Evolutionary conservation across 2,113 vertebrate species (phyloP), one percentile per base, ranked within the genome.

Genomic region (Noctilio leporinus): DNA sequence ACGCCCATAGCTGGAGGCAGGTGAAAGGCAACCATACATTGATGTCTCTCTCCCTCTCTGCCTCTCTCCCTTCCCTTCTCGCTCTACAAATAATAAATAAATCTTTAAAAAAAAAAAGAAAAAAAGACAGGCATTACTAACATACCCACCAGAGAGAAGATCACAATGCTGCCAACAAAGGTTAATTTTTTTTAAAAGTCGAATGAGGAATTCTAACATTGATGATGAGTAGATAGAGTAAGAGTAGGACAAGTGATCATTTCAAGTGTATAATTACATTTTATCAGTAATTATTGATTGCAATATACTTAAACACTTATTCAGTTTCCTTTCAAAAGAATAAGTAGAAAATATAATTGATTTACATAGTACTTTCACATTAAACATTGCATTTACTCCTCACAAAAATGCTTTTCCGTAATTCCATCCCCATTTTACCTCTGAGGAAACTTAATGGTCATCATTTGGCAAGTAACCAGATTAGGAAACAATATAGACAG

Each of bases 221-320:
- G 65, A 84, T 77, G 59, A 59, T 19, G 49, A 59, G 8, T 19
- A 91, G 70, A 84, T 38, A 26, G 38, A 81, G n/a, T 76, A 55
- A 51, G 62, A 86, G 16, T 43, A 94, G 85, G 51, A 62, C 59
- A 89, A 95, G 80, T 86, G 40, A 92, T 94, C 51, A 84, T 72
- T 88, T 94, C 78, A 88, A 94, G 88, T 62, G 49, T 35, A 45
- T 47, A 57, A 59, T 75, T 89, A 75, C 15, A 45, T 93, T 96
- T 94, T 72, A 93, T 85, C 43, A 69, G 17, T 49, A 81, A 94
- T 86, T 84, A 65, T 82, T 87, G 83, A 92, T 45, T 51, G 28
- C 40, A 93, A 35, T 64, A 22, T 81, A 65, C 38, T 89, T 91
- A 72, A 97, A 72, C 19, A 93, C 16, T 62, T 7, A 70, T 19